Percentiles rank a stretch among this genome's conserved stretches.
phyloP scores from a whole-genome alignment of 2,113 vertebrate species.

The Petaurus breviceps region DNA sequence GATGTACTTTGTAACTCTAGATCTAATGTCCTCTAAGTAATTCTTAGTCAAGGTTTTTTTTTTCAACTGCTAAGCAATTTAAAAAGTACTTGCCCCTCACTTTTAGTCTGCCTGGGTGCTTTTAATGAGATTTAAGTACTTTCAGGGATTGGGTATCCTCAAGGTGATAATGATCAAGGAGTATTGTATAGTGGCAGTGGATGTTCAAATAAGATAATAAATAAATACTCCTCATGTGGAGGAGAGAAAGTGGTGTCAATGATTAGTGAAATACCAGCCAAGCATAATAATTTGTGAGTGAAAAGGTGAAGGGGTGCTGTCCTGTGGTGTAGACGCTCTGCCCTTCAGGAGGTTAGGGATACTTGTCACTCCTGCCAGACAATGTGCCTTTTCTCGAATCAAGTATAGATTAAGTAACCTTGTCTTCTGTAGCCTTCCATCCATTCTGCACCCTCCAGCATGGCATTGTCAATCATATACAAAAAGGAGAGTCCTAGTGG shows the following conservation, averaged over 20 bases:
- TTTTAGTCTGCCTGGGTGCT: slow-evolving; percentile 14
- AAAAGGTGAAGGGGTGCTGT: not conserved
- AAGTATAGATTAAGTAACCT: not conserved
- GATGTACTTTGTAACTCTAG: not conserved
- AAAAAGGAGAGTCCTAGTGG: not conserved
- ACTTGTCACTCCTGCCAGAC: accelerated
- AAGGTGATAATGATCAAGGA: not conserved
- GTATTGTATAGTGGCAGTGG: not conserved
- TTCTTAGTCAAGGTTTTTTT: not conserved
- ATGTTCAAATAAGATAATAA: slow-evolving; percentile 18
- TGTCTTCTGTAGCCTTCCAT: not conserved
- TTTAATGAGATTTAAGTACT: not conserved
- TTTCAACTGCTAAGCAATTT: not conserved
- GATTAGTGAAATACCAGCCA: not conserved
- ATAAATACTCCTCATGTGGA: not conserved
- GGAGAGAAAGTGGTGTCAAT: not conserved
- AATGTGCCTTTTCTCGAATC: not conserved
- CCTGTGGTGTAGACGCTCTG: not conserved
- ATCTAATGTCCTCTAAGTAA: not conserved
- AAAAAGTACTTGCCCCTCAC: not conserved
- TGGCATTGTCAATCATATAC: not conserved
- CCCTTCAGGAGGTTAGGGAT: too few relatives aligned
- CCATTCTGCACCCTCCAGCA: not conserved
- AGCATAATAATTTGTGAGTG: not conserved
- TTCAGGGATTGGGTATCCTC: not conserved